Conservation (phyloP, 2,888 invertebrate species). For the Rapana venosa region DNA sequence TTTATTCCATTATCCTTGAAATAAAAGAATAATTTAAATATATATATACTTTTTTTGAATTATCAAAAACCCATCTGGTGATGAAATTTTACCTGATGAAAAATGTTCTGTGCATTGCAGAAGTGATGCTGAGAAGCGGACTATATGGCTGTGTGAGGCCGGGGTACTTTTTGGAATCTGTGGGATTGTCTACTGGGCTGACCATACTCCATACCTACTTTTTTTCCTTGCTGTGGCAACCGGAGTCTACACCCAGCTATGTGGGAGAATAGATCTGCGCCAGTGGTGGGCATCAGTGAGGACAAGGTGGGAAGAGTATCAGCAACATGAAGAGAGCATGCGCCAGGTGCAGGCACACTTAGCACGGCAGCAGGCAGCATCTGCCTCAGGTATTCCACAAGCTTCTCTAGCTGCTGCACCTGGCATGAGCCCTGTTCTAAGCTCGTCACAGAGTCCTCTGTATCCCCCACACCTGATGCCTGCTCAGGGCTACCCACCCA, state of each 20-base stretch:
- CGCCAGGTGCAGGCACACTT: constrained; percentile 57
- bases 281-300: constrained; percentile 59
- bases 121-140: constrained; percentile 66
- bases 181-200: constrained; percentile 63
- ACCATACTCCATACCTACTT: constrained; percentile 70
- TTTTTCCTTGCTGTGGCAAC: constrained; percentile 63
- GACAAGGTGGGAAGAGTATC: constrained; percentile 73
- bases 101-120: constrained; percentile 56
- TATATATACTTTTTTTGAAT: not conserved
- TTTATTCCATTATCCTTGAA: too few species aligned
- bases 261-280: constrained; percentile 62
- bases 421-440: not conserved
- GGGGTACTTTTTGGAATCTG: constrained; percentile 58
- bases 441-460: not conserved
- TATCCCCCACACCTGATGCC: constrained; percentile 35
- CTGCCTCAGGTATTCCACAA: not conserved
- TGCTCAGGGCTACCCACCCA: constrained; percentile 44
- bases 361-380: constrained; percentile 45
- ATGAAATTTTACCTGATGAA: too few species aligned
- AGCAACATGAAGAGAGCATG: constrained; percentile 73
- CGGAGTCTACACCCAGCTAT: constrained; percentile 68
- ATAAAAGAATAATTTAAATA: not conserved
- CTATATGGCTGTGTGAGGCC: constrained; percentile 72
- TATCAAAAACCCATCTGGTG: too few species aligned
- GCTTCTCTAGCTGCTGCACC: constrained; percentile 21